These are phyloP conservation scores for Lutjanus campechanus DNA, from an alignment of 2,797 vertebrate species.

Conservation along the genomic window DNA sequence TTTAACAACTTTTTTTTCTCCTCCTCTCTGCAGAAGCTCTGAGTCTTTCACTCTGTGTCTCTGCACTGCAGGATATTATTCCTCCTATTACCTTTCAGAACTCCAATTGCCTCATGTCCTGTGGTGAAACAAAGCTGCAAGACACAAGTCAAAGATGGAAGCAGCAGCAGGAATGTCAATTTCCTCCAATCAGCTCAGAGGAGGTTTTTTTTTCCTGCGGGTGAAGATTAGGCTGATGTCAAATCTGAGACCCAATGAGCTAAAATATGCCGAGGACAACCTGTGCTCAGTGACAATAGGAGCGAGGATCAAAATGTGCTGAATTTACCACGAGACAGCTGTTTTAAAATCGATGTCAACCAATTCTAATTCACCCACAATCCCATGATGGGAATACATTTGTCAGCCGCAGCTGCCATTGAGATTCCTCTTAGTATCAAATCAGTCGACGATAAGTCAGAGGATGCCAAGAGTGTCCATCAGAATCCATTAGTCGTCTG, in stretches of 20 bases:
- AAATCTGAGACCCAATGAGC: constrained; percentile 58
- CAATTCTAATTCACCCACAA: constrained; percentile 33
- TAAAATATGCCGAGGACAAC: constrained; percentile 52
- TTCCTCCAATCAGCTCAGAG: constrained; percentile 63
- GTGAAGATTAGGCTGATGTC: constrained; percentile 71
- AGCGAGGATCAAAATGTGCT: constrained; percentile 34
- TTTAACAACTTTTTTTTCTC: constrained; percentile 76
- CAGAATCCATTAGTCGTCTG: constrained; percentile 81
- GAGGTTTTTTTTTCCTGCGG: constrained; percentile 32
- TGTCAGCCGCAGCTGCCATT: constrained; percentile 41
- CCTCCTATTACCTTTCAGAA: constrained; percentile 79
- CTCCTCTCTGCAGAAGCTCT: constrained; percentile 38
- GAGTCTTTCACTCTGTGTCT: constrained; percentile 59
- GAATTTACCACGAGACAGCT: constrained; percentile 29
- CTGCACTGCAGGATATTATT: constrained; percentile 76
- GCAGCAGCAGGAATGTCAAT: constrained; percentile 75
- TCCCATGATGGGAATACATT: constrained; percentile 43
- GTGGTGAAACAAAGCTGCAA: constrained; percentile 78
- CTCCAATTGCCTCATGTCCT: constrained; percentile 78
- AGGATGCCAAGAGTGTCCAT: constrained; percentile 74
- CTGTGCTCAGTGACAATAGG: constrained; percentile 31
- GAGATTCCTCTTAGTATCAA: constrained; percentile 56
- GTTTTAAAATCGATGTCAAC: constrained; percentile 39
- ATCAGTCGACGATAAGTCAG: constrained; percentile 52
- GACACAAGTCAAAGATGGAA: constrained; percentile 62